Percentiles rank a stretch among this genome's conserved stretches.
phyloP scores from a whole-genome alignment of 2,113 vertebrate species.

The Pomatorhinus ruficollis region DNA sequence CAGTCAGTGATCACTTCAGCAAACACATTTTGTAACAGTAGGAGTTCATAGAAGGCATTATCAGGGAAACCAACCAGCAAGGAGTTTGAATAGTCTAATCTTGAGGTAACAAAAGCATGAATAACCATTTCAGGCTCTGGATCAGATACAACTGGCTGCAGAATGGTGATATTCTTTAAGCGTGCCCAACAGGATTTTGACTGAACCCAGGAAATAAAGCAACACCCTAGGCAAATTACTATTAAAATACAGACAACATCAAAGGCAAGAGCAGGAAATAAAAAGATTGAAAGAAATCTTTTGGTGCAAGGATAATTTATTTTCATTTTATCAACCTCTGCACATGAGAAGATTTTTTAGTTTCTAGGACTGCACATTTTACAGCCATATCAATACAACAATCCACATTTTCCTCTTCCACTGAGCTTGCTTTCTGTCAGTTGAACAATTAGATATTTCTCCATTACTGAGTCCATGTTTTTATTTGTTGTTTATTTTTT shows the following conservation, averaged over 20 bases:
- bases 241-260: conserved; percentile 22
- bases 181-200: conserved; percentile 8
- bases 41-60: conserved; percentile 18
- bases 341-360: background rate
- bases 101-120: conserved; percentile 48
- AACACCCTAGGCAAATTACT: conserved; percentile 35
- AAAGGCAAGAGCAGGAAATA: background rate
- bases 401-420: background rate
- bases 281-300: background rate
- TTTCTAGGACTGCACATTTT: background rate
- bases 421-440: background rate
- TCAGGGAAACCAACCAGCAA: conserved; percentile 1
- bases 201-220: conserved; percentile 40
- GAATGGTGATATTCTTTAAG: conserved; percentile 52
- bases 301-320: background rate
- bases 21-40: background rate
- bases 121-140: conserved; percentile 51
- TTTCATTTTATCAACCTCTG: background rate
- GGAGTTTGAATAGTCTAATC: conserved; percentile 27
- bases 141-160: conserved; percentile 54
- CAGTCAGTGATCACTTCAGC: background rate
- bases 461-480: background rate
- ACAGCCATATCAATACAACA: background rate
- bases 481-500: background rate
- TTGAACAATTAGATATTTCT: background rate